phyloP scores from a whole-genome alignment of 2,113 vertebrate species.

The Alaudala cheleensis region DNA sequence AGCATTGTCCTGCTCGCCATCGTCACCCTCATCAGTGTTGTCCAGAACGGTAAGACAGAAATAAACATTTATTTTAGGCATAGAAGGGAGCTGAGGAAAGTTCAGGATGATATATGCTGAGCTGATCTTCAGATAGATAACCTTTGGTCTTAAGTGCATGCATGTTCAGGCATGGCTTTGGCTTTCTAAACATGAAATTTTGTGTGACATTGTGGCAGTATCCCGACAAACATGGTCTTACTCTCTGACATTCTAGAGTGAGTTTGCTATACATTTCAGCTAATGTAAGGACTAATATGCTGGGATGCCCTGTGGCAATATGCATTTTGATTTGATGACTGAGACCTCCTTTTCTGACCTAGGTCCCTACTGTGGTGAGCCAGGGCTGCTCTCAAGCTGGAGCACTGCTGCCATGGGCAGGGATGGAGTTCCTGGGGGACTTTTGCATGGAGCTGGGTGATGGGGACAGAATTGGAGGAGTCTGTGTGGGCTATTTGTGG shows the following conservation, averaged over 20 bases:
- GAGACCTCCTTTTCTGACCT: background rate
- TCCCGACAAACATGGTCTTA: background rate
- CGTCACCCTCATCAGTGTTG: constrained; percentile 86
- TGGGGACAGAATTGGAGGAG: background rate
- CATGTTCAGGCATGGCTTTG: background rate
- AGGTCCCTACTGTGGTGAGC: background rate
- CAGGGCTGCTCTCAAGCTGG: background rate
- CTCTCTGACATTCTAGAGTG: background rate
- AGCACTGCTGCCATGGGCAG: accelerated
- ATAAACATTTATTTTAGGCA: background rate
- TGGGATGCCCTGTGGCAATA: background rate
- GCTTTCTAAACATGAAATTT: background rate
- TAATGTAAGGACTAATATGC: background rate
- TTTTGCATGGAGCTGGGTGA: background rate
- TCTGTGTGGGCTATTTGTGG: background rate
- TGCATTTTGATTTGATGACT: background rate
- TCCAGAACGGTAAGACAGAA: constrained; percentile 88
- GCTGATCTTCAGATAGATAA: background rate
- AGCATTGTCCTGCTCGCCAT: constrained; percentile 83
- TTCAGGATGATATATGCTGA: background rate
- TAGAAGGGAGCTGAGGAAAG: background rate
- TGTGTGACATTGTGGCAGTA: background rate
- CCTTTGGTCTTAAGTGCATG: background rate
- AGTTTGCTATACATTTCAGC: background rate
- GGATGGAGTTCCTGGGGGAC: background rate